Percentiles rank a stretch among this genome's conserved stretches.
phyloP scores from a whole-genome alignment of 2,797 vertebrate species.

The Monodelphis domestica region DNA sequence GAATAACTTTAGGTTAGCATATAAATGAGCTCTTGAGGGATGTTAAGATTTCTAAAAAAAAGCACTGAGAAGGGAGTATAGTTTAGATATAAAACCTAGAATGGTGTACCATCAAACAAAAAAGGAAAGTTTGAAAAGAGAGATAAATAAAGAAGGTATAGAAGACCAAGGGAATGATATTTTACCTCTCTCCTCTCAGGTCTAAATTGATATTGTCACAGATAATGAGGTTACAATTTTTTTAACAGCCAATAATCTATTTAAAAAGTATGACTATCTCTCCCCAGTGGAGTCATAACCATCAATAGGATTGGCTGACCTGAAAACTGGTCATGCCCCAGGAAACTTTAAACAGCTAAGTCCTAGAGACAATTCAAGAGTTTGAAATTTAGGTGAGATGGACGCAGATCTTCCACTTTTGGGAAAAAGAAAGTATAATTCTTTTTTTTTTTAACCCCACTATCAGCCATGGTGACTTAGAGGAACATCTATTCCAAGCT shows the following conservation, averaged over 20 bases:
- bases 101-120: background rate
- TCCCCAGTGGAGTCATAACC: background rate
- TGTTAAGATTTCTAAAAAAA: background rate
- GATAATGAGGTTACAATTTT: background rate
- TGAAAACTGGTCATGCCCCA: background rate
- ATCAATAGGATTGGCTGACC: background rate
- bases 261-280: background rate
- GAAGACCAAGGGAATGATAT: background rate
- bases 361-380: background rate
- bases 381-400: background rate
- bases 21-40: background rate
- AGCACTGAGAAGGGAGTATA: background rate
- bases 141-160: background rate
- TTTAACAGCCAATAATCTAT: background rate
- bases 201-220: background rate
- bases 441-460: background rate
- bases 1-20: background rate
- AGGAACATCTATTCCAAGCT: too few species aligned
- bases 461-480: background rate
- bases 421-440: background rate
- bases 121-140: background rate
- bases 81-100: background rate
- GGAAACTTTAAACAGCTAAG: background rate
- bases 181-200: background rate
- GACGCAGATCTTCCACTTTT: background rate